Evolutionary conservation across 2,113 vertebrate species (phyloP).

Genomic region (Sisor rabdophorus): DNA sequence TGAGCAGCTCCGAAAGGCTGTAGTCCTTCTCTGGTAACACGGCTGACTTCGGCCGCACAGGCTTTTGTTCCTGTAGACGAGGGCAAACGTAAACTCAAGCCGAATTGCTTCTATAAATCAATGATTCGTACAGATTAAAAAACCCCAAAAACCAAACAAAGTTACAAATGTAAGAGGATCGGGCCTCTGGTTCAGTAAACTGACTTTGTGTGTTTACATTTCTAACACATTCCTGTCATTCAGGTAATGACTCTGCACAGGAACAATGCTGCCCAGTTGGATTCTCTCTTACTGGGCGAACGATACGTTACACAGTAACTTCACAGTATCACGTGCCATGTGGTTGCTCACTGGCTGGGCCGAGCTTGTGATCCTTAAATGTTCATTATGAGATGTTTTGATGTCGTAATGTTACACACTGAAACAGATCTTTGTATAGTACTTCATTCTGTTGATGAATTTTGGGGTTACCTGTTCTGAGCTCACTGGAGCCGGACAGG

Average conservation of each 20-base stretch:
- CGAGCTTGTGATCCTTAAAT: background rate
- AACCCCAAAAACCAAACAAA: background rate
- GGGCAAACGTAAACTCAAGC: background rate
- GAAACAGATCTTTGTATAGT: background rate
- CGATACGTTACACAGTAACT: conserved; percentile 22
- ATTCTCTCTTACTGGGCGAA: conserved; percentile 53
- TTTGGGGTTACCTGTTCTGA: conserved; percentile 59
- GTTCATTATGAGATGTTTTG: background rate
- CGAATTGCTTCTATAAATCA: background rate
- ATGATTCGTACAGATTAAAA: background rate
- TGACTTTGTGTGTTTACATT: too few relatives aligned
- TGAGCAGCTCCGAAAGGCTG: conserved; percentile 88
- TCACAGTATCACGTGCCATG: conserved; percentile 33
- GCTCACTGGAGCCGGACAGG: conserved; percentile 47
- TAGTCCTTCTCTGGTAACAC: conserved; percentile 82
- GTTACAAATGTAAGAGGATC: background rate
- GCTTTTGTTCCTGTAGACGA: conserved; percentile 52
- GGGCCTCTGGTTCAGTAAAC: background rate
- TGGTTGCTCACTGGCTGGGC: conserved; percentile 15
- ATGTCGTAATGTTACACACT: conserved; percentile 1
- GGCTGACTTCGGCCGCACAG: conserved; percentile 71
- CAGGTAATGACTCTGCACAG: conserved; percentile 42
- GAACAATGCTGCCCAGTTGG: conserved; percentile 48
- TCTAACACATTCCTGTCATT: background rate
- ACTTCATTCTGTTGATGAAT: background rate